phyloP scores from a whole-genome alignment of 2,113 vertebrate species.

The Noturus placidus region DNA sequence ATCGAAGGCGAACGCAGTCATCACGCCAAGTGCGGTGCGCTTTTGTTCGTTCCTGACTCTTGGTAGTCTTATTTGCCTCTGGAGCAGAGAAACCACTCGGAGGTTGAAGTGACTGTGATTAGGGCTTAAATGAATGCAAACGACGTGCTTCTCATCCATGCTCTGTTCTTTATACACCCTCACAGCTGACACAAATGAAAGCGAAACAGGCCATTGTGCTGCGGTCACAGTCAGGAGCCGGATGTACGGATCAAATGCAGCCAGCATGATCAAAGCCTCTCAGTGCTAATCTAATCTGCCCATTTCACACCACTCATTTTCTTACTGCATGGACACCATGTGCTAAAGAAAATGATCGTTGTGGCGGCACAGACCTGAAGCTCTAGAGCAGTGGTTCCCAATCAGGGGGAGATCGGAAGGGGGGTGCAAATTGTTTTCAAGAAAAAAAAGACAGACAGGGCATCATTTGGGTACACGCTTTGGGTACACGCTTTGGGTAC shows the following conservation, averaged over 20 bases:
- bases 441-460: too few relatives aligned
- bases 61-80: conserved; percentile 39
- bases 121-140: conserved; percentile 46
- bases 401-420: too few relatives aligned
- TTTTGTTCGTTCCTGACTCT: conserved; percentile 14
- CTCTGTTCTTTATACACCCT: conserved; percentile 4
- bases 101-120: conserved; percentile 43
- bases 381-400: not conserved
- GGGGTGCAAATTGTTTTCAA: too few relatives aligned
- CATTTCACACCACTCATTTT: conserved; percentile 53
- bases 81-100: conserved; percentile 28
- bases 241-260: conserved; percentile 65
- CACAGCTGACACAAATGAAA: conserved; percentile 51
- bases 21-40: not conserved
- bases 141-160: conserved; percentile 35
- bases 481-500: too few relatives aligned
- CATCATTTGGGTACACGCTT: too few relatives aligned
- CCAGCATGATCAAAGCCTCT: conserved; percentile 66
- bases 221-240: conserved; percentile 24
- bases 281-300: conserved; percentile 65
- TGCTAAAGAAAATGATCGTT: conserved; percentile 1
- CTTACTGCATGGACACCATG: conserved; percentile 40
- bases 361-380: not conserved
- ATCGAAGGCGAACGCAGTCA: not conserved
- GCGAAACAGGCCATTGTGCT: conserved; percentile 47